Base-by-base conservation (phyloP, 1,140 invertebrate genomes). In the Cecropterus lyciades region DNA sequence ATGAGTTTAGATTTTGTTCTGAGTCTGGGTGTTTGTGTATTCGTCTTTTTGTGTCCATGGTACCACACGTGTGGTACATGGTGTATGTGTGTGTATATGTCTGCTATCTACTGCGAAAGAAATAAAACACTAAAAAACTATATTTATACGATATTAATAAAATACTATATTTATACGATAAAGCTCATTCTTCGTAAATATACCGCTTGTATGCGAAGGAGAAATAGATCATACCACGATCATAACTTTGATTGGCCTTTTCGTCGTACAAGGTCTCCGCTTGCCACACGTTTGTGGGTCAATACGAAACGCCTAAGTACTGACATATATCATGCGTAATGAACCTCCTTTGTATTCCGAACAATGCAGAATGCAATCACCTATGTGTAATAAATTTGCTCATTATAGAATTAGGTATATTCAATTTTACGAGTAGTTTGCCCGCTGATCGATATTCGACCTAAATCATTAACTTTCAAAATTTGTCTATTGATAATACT, bases 171-270 rank as follows among this genome's bases (percentile, higher is more conserved):
- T 73, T 77, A 76, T 78, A 73, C 63, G 72, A 68, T 60, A 46
- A 49, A 65, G 52, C 14, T 67, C 59, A 60, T 62, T 67, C 43
- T 20, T 70, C 66, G 65, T 81, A 84, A 82, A 82, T 82, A 70
- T 73, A 75, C 63, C 66, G 72, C 67, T 72, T 79, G 70, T 80
- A 77, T 69, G 69, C n/a, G n/a, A n/a, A n/a, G n/a, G 73, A 59
- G 67, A 82, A 80, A 78, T 79, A 73, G 76, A 70, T 78, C 70
- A 79, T 79, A 77, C 75, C 67, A 73, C 77, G 76, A 69, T 78
- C 70, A 77, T 79, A 77, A 76, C 69, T 76, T 78, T 77, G 76
- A 80, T 82, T 80, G 73, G 75, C 60, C 72, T 76, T 67, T 75
- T 75, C 67, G 59, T 42, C 40, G 15, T 59, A 27, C 72, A 70